Percentiles rank a stretch among this genome's conserved stretches.
Conservation (phyloP, 1,140 invertebrate species). For the Himalopsyche phryganea region DNA sequence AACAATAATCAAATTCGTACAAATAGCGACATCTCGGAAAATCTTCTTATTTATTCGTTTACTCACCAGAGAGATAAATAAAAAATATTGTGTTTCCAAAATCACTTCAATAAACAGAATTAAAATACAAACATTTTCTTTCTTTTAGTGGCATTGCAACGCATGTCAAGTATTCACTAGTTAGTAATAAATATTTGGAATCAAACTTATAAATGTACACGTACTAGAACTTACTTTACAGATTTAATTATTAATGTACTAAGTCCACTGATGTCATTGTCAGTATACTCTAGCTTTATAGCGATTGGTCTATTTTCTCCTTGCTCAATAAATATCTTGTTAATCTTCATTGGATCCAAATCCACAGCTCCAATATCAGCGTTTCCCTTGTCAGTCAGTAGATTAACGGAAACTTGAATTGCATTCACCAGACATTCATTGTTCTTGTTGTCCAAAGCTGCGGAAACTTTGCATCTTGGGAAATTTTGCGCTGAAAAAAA, state of each 20-base stretch:
- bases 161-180: no score
- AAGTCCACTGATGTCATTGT: conserved; percentile 22
- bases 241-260: background rate
- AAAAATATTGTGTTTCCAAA: no score
- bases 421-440: conserved; percentile 26
- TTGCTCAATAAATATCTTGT: conserved; percentile 19
- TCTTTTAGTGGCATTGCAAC: no score
- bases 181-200: no score
- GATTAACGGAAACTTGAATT: conserved; percentile 10
- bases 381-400: conserved; percentile 21
- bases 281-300: conserved; percentile 22
- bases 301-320: conserved; percentile 26
- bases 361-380: conserved; percentile 15
- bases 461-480: conserved; percentile 25
- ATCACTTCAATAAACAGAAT: no score
- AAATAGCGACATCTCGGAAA: no score
- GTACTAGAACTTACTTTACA: conserved; percentile 16
- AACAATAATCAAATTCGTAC: no score
- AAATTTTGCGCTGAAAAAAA: conserved; percentile 22
- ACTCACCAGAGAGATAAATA: no score
- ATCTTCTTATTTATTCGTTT: no score
- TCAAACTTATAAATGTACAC: no score
- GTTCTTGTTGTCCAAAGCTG: conserved; percentile 25
- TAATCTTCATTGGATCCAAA: conserved; percentile 27
- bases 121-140: no score